These are phyloP conservation scores for Chelon labrosus DNA, from an alignment of 2,797 vertebrate genomes.

Conservation along the genomic window DNA sequence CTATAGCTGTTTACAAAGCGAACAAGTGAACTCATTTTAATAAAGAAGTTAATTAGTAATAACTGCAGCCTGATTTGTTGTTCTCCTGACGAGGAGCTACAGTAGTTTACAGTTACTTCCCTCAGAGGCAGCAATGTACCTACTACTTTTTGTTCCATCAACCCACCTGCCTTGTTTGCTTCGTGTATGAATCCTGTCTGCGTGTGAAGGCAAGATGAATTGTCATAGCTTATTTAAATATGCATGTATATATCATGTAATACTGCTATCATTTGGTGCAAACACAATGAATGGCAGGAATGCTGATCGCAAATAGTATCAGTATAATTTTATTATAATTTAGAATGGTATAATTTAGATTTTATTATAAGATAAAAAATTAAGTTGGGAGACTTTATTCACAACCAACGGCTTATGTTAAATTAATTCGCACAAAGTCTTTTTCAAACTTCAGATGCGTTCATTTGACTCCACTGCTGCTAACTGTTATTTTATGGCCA, in stretches of 20 bases:
- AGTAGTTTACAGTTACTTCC: background rate
- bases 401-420: background rate
- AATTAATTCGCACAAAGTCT: background rate
- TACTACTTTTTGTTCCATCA: background rate
- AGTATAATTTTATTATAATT: no score
- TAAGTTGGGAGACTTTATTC: background rate
- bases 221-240: no score
- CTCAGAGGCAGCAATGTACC: background rate
- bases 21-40: background rate
- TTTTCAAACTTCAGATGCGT: background rate
- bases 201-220: no score
- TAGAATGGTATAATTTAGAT: background rate
- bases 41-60: background rate
- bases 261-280: no score
- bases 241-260: no score
- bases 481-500: slow-evolving; percentile 30
- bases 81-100: background rate
- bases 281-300: no score
- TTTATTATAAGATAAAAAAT: background rate
- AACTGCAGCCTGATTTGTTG: background rate
- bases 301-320: no score
- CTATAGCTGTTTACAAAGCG: background rate
- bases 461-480: background rate
- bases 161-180: no score
- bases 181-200: no score